A percentile compares a stretch with the other conserved stretches of the same genome.
These are phyloP conservation scores for Lepidotrigona ventralis DNA, from an alignment of 1,140 invertebrate genomes.

Conservation along the genomic window DNA sequence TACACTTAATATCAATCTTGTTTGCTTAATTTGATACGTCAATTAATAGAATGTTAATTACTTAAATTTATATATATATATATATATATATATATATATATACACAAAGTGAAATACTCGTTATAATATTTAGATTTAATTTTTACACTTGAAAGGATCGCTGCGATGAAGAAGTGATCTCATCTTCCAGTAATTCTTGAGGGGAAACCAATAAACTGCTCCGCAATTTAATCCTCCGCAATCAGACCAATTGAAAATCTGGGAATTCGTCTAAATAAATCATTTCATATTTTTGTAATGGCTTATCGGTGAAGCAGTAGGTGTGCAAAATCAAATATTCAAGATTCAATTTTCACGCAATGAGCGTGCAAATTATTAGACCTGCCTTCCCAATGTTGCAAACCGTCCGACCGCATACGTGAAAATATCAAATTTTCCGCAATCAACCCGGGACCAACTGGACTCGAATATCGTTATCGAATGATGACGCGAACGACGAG, in stretches of 20 bases:
- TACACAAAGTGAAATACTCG: too few relatives aligned
- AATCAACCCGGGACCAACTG: neutral
- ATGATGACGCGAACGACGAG: neutral
- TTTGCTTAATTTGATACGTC: neutral
- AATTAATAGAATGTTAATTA: neutral
- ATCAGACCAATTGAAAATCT: neutral
- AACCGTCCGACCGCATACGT: neutral
- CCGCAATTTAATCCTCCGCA: too few relatives aligned
- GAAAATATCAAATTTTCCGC: neutral
- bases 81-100: too few relatives aligned
- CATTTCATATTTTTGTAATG: too few relatives aligned
- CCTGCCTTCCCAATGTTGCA: neutral
- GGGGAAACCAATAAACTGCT: neutral
- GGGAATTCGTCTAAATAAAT: too few relatives aligned
- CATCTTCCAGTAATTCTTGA: neutral
- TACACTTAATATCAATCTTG: neutral
- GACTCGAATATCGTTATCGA: neutral
- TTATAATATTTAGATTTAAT: neutral
- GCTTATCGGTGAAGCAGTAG: too few relatives aligned
- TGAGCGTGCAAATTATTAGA: neutral
- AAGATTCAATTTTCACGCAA: too few relatives aligned
- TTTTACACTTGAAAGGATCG: neutral
- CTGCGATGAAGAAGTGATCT: neutral
- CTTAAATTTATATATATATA: neutral
- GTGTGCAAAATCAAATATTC: too few relatives aligned